Evolutionary conservation across 2,888 invertebrate genomes (phyloP).

Genomic region (Tipula confusa): DNA sequence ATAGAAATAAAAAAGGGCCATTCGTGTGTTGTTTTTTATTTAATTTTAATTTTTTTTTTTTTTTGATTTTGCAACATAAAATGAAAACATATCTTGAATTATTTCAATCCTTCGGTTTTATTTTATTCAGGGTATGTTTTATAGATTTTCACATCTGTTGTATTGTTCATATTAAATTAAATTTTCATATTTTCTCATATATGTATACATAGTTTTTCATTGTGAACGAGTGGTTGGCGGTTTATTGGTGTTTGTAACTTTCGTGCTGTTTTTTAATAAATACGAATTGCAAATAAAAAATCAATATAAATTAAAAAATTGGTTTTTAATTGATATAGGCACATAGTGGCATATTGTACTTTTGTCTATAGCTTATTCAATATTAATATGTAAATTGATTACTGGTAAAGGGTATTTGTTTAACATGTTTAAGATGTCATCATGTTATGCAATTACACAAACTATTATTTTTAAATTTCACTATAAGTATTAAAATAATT

Average conservation of each 20-base stretch:
- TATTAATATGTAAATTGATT: no score
- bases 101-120: constrained; percentile 3
- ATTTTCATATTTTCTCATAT: constrained; percentile 5
- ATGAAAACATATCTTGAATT: background rate
- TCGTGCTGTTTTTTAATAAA: background rate
- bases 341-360: no score
- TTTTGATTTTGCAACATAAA: background rate
- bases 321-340: no score
- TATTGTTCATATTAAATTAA: constrained; percentile 9
- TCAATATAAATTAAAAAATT: background rate
- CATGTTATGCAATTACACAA: no score
- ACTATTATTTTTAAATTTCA: no score
- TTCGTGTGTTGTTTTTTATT: no score
- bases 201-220: background rate
- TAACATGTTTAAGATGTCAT: no score
- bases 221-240: background rate
- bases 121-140: constrained; percentile 20
- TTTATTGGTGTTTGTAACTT: background rate
- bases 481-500: no score
- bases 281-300: background rate
- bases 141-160: constrained; percentile 7
- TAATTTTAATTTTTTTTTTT: no score
- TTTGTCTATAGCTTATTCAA: no score
- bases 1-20: background rate
- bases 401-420: no score